phyloP scores from a whole-genome alignment of 2,797 vertebrate species.

The Acrossocheilus fasciatus region DNA sequence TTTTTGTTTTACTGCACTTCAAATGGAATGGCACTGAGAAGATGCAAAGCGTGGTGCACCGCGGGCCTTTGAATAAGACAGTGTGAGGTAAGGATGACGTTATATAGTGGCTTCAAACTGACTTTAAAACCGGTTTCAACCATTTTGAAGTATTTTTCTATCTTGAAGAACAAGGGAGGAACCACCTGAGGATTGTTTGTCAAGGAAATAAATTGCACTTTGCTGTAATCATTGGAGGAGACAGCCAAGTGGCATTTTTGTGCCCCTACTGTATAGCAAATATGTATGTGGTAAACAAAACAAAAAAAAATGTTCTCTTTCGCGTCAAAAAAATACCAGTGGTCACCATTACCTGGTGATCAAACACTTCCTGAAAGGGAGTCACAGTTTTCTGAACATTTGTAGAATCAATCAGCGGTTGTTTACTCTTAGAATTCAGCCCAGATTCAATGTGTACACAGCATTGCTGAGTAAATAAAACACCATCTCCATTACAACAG shows the following conservation, averaged over 20 bases:
- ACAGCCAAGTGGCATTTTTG: conserved; percentile 32
- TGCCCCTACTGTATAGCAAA: background rate
- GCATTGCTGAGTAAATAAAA: conserved; percentile 15
- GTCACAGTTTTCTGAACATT: conserved; percentile 5
- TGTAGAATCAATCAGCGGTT: conserved; percentile 23
- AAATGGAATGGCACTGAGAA: conserved; percentile 29
- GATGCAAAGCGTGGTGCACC: conserved; percentile 42
- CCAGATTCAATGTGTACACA: background rate
- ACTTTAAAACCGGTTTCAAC: conserved; percentile 42
- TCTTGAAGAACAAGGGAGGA: conserved; percentile 2
- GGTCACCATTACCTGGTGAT: conserved; percentile 39
- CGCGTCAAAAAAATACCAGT: conserved; percentile 23
- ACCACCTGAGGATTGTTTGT: conserved; percentile 37
- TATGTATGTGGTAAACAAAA: conserved; percentile 2
- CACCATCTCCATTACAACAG: conserved; percentile 26
- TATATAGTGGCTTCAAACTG: conserved; percentile 45
- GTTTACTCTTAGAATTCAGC: conserved; percentile 18
- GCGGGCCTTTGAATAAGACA: conserved; percentile 41
- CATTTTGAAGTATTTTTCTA: conserved; percentile 41
- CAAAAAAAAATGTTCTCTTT: background rate
- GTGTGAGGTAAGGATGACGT: conserved; percentile 48
- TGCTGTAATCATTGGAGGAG: conserved; percentile 30
- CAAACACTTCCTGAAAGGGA: conserved; percentile 45
- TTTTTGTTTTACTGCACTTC: conserved; percentile 47
- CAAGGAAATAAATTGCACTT: conserved; percentile 36